A percentile compares a stretch with the other conserved stretches of the same genome.
Evolutionary conservation across 2,888 invertebrate genomes (phyloP).

Genomic region (Polyommatus icarus): DNA sequence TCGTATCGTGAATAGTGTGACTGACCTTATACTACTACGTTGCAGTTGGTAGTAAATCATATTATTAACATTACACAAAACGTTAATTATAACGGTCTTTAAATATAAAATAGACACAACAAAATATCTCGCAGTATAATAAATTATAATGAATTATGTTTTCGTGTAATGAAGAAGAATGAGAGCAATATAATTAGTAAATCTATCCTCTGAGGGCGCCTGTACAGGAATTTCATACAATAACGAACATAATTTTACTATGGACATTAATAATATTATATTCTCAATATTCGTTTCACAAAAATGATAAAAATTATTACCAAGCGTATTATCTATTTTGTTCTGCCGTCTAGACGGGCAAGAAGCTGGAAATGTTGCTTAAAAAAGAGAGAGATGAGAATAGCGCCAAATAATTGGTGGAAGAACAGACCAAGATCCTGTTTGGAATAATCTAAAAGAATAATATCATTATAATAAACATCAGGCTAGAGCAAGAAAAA

Average conservation of each 20-base stretch:
- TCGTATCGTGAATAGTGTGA: too few species aligned
- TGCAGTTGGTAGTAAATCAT: neutral
- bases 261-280: neutral
- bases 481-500: too few species aligned
- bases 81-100: neutral
- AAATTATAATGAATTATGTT: constrained; percentile 18
- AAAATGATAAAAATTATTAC: neutral
- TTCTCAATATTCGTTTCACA: neutral
- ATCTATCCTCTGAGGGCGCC: constrained; percentile 7
- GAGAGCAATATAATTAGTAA: constrained; percentile 11
- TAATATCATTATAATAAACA: too few species aligned
- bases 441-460: too few species aligned
- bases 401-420: too few species aligned
- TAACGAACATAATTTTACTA: constrained; percentile 11
- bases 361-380: too few species aligned
- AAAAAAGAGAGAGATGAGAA: too few species aligned
- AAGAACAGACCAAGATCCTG: too few species aligned
- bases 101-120: neutral
- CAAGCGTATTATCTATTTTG: neutral
- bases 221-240: constrained; percentile 3
- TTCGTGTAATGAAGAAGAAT: constrained; percentile 12
- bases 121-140: neutral
- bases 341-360: too few species aligned
- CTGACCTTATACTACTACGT: too few species aligned
- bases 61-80: neutral